Conservation (phyloP, 2,797 vertebrate genomes). For the Ceyx erithaca region DNA sequence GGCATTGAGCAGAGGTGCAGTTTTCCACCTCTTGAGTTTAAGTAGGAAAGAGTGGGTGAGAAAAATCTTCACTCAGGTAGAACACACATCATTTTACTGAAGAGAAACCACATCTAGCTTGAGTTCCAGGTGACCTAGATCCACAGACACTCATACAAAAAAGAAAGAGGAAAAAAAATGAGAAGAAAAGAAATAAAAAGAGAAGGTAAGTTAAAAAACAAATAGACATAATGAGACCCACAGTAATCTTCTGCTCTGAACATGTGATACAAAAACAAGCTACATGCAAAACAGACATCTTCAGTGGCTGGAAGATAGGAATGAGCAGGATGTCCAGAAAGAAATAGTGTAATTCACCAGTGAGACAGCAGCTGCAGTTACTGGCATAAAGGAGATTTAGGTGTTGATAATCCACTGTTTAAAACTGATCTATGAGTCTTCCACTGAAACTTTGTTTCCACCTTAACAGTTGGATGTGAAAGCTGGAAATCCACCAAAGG, state of each 20-base stretch:
- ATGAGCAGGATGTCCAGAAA: neutral
- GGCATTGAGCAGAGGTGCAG: neutral
- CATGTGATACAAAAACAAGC: neutral
- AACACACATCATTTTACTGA: neutral
- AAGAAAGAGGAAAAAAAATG: neutral
- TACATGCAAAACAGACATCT: neutral
- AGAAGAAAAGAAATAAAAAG: neutral
- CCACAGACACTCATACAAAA: neutral
- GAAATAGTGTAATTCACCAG: neutral
- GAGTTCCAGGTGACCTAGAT: neutral
- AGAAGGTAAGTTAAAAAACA: neutral
- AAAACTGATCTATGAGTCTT: neutral
- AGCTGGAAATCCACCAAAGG: constrained; percentile 59
- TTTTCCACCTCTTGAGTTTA: neutral
- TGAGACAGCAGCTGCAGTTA: neutral
- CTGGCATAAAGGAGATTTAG: neutral
- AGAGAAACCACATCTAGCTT: neutral
- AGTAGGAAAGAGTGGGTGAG: neutral
- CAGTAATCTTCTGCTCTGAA: neutral
- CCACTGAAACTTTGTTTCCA: constrained; percentile 37
- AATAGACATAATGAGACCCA: neutral
- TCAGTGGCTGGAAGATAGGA: neutral
- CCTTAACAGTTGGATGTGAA: constrained; percentile 53
- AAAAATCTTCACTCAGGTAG: neutral
- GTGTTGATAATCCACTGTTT: neutral